These are phyloP conservation scores for Onychomys leucogaster DNA, from an alignment of 2,797 vertebrate genomes.

Conservation along the genomic window DNA sequence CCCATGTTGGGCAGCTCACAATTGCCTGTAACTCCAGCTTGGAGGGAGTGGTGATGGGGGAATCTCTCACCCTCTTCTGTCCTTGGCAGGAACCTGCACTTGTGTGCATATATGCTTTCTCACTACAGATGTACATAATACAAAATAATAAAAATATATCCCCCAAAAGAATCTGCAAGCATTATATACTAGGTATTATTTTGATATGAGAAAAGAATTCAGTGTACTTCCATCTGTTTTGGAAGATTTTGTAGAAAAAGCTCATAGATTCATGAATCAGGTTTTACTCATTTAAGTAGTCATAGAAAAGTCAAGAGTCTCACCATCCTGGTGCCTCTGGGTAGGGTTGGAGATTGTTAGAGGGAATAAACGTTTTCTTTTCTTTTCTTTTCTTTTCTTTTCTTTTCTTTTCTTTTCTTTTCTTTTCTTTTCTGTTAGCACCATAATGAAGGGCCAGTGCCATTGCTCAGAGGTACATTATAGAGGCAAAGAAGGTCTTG, in stretches of 20 bases:
- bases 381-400: background rate
- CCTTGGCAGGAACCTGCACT: background rate
- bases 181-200: background rate
- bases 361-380: background rate
- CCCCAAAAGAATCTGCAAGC: background rate
- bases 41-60: too few relatives aligned
- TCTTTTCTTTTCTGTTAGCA: background rate
- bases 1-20: background rate
- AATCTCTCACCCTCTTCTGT: background rate
- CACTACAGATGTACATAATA: background rate
- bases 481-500: background rate
- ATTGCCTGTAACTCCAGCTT: background rate
- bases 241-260: constrained; percentile 22
- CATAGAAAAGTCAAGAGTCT: background rate
- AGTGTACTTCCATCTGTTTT: background rate
- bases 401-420: background rate
- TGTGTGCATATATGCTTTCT: background rate
- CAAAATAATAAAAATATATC: background rate
- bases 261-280: background rate
- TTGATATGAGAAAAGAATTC: background rate
- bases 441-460: background rate
- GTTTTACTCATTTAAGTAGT: background rate
- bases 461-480: background rate
- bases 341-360: background rate
- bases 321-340: background rate